Evolutionary conservation across 2,888 invertebrate species (phyloP).

Genomic region (Exephanes ischioxanthus): DNA sequence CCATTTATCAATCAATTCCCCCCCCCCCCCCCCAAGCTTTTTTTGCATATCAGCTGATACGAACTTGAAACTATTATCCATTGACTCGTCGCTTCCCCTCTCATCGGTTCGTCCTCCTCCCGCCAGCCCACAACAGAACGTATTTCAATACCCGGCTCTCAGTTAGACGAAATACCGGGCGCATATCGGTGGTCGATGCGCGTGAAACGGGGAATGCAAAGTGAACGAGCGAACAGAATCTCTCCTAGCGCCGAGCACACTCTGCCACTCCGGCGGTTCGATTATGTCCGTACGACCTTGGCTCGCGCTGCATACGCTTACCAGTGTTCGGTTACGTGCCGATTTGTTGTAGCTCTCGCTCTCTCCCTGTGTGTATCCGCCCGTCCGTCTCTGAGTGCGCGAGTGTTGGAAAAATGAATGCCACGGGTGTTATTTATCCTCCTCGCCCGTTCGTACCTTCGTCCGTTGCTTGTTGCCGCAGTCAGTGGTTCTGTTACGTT

Average conservation of each 20-base stretch:
- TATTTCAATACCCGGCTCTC: background rate
- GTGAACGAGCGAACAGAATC: conserved; percentile 69
- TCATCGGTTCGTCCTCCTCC: background rate
- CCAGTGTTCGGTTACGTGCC: conserved; percentile 36
- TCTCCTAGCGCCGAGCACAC: conserved; percentile 60
- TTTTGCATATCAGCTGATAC: too few relatives aligned
- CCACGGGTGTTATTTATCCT: conserved; percentile 36
- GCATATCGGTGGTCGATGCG: conserved; percentile 59
- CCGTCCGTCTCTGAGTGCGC: background rate
- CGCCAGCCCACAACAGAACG: background rate
- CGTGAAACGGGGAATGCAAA: conserved; percentile 78
- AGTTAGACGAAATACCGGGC: conserved; percentile 32
- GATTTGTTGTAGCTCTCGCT: background rate
- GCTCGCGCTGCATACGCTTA: conserved; percentile 54
- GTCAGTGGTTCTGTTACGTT: conserved; percentile 43
- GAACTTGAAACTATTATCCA: background rate
- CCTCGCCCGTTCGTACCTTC: conserved; percentile 28
- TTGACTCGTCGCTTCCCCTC: background rate
- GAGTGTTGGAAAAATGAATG: conserved; percentile 18
- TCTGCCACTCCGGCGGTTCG: conserved; percentile 43
- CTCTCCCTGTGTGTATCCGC: background rate
- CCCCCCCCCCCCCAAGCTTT: too few relatives aligned
- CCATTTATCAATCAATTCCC: too few relatives aligned
- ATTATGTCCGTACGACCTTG: conserved; percentile 75
- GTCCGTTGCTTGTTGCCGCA: conserved; percentile 38